Evolutionary conservation across 2,113 vertebrate genomes (phyloP), one percentile per base, ranked within the genome.

Genomic region (Syngnathus floridae): DNA sequence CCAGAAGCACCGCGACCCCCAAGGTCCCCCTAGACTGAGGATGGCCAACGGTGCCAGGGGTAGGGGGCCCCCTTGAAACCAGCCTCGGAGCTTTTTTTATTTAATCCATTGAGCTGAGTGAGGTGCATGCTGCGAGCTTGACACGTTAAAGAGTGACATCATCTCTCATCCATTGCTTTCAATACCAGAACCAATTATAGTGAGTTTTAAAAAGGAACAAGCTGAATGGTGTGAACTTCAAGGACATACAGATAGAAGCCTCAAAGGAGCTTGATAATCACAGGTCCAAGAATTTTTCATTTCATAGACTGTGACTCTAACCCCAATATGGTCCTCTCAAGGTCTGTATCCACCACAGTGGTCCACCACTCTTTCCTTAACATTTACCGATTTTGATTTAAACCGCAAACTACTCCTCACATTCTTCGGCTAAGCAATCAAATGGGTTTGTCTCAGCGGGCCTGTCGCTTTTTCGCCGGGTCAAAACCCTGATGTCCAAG

Each of bases 91-190:
- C 69, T 68, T 67, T 65, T 35, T 46, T 17, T 17, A 9, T 21
- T 17, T 73, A 65, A 80, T 57, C 41, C 58, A 81, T 81, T 85
- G 72, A 74, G 71, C 74, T 69, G 72, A 58, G 63, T 26, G 74
- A 74, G 68, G 69, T 69, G 63, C 63, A 61, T 79, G 85, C 80
- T 84, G 75, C 65, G 69, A 82, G 67, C 62, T 35, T 51, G 19
- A 79, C 74, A 78, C 74, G 66, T 66, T 70, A 67, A 79, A 45
- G 76, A 62, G 75, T 88, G 83, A 88, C 84, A 86, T 86, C 87
- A 88, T 83, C 82, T 81, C 79, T 82, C 70, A 60, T 40, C 64
- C 69, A 19, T 60, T 55, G 65, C 49, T 67, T 87, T 82, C 73
- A 81, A 16, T 38, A 66, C 67, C 69, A 80, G 66, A 73, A 74